Base-by-base conservation (phyloP, 2,888 invertebrate species). In the Melitaea athalia region DNA sequence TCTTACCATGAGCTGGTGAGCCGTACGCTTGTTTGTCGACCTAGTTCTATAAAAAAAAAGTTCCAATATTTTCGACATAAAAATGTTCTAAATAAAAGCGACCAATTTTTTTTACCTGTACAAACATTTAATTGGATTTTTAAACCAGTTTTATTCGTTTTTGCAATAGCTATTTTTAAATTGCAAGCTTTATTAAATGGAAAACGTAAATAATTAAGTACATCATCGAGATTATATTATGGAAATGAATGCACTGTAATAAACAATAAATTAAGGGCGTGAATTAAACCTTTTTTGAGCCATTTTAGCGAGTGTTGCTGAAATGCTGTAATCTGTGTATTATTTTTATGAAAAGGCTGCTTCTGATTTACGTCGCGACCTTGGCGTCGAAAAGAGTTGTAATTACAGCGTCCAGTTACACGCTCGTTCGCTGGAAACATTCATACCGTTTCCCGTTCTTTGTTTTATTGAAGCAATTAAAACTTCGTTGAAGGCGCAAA, bases 341-440 rank as follows among this genome's bases (percentile, higher is more conserved):
- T 24, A 24, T 52, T 52, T 31, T 52, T 52, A 17, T 24, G 17
- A 24, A 52, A 52, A 52, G 52, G 24, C 52, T 17, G 17, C 12
- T 5, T 24, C 17, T 52, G 17, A 52, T 24, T 52, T 10, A 17
- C 24, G 52, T 52, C 52, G 24, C 52, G 12, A 52, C 52, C 52
- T 52, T 31, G 52, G 52, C 52, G 52, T 52, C 52, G 24, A 12
- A 50, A 50, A 52, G 52, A 24, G 52, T 52, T 52, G 52, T 52
- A 52, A 52, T 52, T 52, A 52, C 17, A 52, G 17, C 24, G 17
- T 52, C 17, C 24, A 52, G 24, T 52, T 17, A 24, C 17, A 52
- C 24, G 24, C 10, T 17, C 5, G 12, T 52, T 24, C 52, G 24
- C 17, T 24, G 12, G 24, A 52, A 52, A 24, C 24, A 52, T 52